A percentile compares a stretch with the other conserved stretches of the same genome.
Evolutionary conservation across 2,888 invertebrate genomes (phyloP).

Genomic region (Gymnoscelis rufifasciata): DNA sequence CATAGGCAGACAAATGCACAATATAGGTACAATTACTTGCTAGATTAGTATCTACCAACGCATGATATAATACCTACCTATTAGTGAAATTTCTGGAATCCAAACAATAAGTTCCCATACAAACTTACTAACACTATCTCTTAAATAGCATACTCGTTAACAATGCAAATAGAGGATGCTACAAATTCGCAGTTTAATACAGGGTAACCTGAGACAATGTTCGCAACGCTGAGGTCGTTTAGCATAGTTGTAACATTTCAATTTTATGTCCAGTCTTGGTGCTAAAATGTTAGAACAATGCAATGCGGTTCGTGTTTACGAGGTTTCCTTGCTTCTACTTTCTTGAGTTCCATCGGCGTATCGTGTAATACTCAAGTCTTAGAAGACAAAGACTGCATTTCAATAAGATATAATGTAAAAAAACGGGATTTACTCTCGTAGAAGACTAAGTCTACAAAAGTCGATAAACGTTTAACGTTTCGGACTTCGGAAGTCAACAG

Average conservation of each 20-base stretch:
- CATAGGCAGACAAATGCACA: too few species aligned
- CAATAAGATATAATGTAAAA: too few species aligned
- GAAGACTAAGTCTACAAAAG: too few species aligned
- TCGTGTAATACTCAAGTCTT: background rate
- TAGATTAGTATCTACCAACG: too few species aligned
- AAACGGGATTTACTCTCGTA: too few species aligned
- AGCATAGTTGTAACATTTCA: slow-evolving; percentile 14
- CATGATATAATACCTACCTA: too few species aligned
- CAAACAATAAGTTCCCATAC: background rate
- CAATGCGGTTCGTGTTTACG: slow-evolving; percentile 6
- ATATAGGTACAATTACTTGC: too few species aligned
- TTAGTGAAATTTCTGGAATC: too few species aligned
- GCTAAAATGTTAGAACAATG: slow-evolving; percentile 5
- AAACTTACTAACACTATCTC: background rate
- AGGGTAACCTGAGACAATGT: slow-evolving; percentile 20
- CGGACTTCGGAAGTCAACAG: too few species aligned
- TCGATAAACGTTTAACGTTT: too few species aligned
- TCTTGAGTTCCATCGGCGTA: background rate
- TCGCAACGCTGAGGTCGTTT: slow-evolving; percentile 25
- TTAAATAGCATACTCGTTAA: background rate
- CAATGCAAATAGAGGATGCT: background rate
- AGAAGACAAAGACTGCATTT: too few species aligned
- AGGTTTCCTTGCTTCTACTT: background rate
- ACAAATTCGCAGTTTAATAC: slow-evolving; percentile 9
- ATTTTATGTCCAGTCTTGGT: slow-evolving; percentile 3